Base-by-base conservation (phyloP, 2,888 invertebrate species). In the Hybos culiciformis region DNA sequence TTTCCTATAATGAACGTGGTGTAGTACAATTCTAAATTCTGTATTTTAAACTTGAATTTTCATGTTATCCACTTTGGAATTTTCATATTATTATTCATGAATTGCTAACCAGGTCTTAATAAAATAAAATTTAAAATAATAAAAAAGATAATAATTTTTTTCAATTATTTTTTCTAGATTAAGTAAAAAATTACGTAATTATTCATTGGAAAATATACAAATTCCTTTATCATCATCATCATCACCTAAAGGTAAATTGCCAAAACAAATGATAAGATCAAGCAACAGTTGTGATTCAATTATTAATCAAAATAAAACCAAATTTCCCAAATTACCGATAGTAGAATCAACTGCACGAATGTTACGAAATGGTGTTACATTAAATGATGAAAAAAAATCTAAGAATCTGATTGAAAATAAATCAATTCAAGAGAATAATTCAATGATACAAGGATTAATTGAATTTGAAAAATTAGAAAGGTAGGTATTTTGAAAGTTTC, bases 261-360 rank as follows among this genome's bases (percentile, higher is more conserved):
- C 38, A 17, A 50, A 48, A 39, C 41, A 34, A 21, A 45, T 45
- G 39, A 26, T 56, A 14, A 50, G 46, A 37, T 44, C 46, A 18
- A 52, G 49, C 37, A 47, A 52, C 29, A 58, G 57, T 46, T 55
- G 54, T 43, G 56, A 54, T 24, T 56, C 58, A 15, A 48, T 54
- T 26, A 26, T 4, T 26, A 24, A 19, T 26, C 18, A 11, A 23
- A 12, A 31, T 23, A 21, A 24, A 18, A 23, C 46, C 34, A 18
- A 48, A 49, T 39, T 29, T 46, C 45, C 49, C 12, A 55, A 54
- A 12, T 49, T 58, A 36, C 59, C 57, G 36, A 57, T 59, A 31
- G 55, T 51, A 14, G 51, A 54, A 36, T 54, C 49, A 36, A 59
- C 59, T 11, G 56, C 56, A 5, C 52, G 53, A 45, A 53, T 59